A percentile compares a stretch with the other conserved stretches of the same genome.
These are phyloP conservation scores for Drosophila nr. fundita DNA, from an alignment of 2,888 invertebrate genomes.

Conservation along the genomic window DNA sequence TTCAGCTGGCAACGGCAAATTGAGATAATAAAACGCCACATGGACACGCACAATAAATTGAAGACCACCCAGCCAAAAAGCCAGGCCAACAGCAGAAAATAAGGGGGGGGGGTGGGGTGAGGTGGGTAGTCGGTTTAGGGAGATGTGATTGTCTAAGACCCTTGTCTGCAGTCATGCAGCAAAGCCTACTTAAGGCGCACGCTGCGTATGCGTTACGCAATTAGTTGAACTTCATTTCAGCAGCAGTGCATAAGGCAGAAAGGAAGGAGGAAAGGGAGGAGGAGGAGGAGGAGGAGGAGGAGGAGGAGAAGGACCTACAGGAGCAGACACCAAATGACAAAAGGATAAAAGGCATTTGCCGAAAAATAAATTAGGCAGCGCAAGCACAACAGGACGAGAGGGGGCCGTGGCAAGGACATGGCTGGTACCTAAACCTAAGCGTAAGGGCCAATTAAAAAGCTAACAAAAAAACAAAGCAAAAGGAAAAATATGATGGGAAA, in stretches of 20 bases:
- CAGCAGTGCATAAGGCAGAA: not conserved
- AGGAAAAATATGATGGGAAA: not conserved
- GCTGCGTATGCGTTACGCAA: slow-evolving; percentile 77
- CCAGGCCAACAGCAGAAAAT: slow-evolving; percentile 8
- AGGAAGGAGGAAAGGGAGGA: not conserved
- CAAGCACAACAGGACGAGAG: slow-evolving; percentile 4
- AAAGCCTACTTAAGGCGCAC: slow-evolving; percentile 74
- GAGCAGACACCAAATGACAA: slow-evolving; percentile 64
- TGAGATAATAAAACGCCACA: slow-evolving; percentile 68
- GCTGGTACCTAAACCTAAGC: slow-evolving; percentile 59
- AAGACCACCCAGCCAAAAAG: slow-evolving; percentile 37
- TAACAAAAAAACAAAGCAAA: slow-evolving; percentile 23
- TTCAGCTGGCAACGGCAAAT: slow-evolving; percentile 54
- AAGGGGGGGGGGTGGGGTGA: too few relatives aligned
- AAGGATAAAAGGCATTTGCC: slow-evolving; percentile 70
- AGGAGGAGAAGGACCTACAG: not conserved
- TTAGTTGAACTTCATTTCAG: slow-evolving; percentile 67
- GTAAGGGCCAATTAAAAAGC: slow-evolving; percentile 77
- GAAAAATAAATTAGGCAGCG: slow-evolving; percentile 72
- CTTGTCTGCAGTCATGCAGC: slow-evolving; percentile 58
- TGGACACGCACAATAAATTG: slow-evolving; percentile 53
- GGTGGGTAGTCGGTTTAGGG: not conserved
- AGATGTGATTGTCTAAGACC: slow-evolving; percentile 34
- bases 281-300: not conserved
- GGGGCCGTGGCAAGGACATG: slow-evolving; percentile 14